Evolutionary conservation across 2,113 vertebrate genomes (phyloP), one percentile per base, ranked within the genome.

Genomic region (Oceanodroma tethys): DNA sequence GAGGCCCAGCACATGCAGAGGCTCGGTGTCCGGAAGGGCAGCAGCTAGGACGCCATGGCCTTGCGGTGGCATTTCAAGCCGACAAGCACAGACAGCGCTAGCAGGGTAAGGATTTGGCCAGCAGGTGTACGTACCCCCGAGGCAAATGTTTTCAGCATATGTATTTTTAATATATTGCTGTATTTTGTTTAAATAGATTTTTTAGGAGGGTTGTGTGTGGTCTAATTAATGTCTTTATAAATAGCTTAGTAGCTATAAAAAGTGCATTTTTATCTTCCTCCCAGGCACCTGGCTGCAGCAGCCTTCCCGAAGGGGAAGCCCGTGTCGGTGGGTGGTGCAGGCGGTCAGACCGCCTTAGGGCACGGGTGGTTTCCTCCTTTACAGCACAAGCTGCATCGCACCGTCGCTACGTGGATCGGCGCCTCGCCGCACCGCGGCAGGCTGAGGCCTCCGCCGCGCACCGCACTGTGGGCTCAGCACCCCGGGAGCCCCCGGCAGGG

Each of bases 261-360:
- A n/a, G n/a, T 2, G 25, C 30, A 6, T 4, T 15, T 56, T 48
- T 12, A 7, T 36, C 25, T 34, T 26, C 13, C 13, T 26, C 13
- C 32, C 73, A 7, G 38, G 47, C 9, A 3, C 43, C 23, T 19
- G n/a, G 14, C 29, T 7, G 52, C 52, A 43, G 55, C 74, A 26
- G 40, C 43, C 43, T 20, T 14, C 32, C 68, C 38, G 4, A 4
- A 34, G 14, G 29, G 60, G 38, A 10, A 27, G 50, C 63, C 21
- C 2, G 34, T 10, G 6, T 3, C 5, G 16, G 32, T 11, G 2
- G 1, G 10, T 2, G 30, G 30, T 18, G 73, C n/a, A 13, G 60
- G 45, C 2, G 17, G 2, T 7, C 27, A 2, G 42, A 4, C 67
- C 15, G 36, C 29, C 38, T 9, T 12, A 4, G 36, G 21, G 65